These are phyloP conservation scores for Heteractis magnifica DNA, from an alignment of 92 coral and sea anemone species.

Conservation along the genomic window DNA sequence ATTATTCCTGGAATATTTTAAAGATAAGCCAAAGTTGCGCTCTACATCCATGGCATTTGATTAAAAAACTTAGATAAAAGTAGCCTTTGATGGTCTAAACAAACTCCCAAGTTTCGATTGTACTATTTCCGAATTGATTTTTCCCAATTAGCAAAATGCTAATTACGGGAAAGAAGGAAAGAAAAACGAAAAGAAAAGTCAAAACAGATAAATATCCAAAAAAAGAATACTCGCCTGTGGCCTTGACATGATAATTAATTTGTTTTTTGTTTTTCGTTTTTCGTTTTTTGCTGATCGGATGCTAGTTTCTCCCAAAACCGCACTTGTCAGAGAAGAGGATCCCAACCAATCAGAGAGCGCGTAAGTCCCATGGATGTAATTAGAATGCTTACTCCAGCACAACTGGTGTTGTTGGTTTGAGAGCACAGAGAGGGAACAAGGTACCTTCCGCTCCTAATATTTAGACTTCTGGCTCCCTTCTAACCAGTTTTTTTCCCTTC, in stretches of 20 bases:
- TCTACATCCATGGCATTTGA: too few species aligned
- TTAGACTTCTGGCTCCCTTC: neutral
- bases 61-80: neutral
- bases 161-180: neutral
- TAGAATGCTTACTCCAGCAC: conserved; percentile 96
- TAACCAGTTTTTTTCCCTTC: neutral
- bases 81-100: conserved; percentile 2
- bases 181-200: conserved; percentile 8
- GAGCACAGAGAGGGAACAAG: conserved; percentile 59
- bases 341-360: conserved; percentile 69
- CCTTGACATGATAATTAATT: neutral
- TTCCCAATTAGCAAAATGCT: conserved; percentile 9
- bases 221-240: neutral
- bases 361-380: conserved; percentile 73
- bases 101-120: conserved; percentile 1
- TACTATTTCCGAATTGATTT: conserved; percentile 5
- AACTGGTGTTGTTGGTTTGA: conserved; percentile 91
- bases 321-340: conserved; percentile 62
- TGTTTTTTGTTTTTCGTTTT: too few species aligned
- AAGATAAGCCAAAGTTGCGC: neutral
- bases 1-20: neutral
- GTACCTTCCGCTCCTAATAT: conserved; percentile 21
- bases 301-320: conserved; percentile 58
- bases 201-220: conserved; percentile 1
- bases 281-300: conserved; percentile 33